phyloP scores from a whole-genome alignment of 2,888 invertebrate species.

The Geotrupes spiniger region DNA sequence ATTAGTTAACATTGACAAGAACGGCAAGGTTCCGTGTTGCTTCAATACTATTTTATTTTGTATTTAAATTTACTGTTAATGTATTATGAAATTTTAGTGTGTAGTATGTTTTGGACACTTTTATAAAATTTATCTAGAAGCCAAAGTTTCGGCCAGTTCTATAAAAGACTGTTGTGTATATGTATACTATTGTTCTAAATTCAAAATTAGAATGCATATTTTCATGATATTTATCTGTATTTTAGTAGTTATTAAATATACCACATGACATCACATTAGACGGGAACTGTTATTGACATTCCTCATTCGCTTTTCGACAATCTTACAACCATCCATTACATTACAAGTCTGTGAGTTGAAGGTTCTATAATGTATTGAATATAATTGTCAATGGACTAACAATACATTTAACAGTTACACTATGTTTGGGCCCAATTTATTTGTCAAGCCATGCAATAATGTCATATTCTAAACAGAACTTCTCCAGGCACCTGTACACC shows the following conservation, averaged over 20 bases:
- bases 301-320: slow-evolving; percentile 46
- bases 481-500: slow-evolving; percentile 39
- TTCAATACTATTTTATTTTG: slow-evolving; percentile 32
- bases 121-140: slow-evolving; percentile 43
- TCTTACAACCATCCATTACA: slow-evolving; percentile 26
- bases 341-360: not conserved
- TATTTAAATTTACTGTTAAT: slow-evolving; percentile 39
- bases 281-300: slow-evolving; percentile 40
- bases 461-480: slow-evolving; percentile 36
- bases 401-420: too few species aligned
- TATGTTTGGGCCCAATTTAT: too few species aligned
- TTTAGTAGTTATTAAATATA: slow-evolving; percentile 33
- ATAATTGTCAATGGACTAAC: too few species aligned
- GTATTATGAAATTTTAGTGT: slow-evolving; percentile 44
- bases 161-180: slow-evolving; percentile 67
- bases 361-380: too few species aligned
- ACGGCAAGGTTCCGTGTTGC: slow-evolving; percentile 9
- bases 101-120: slow-evolving; percentile 47
- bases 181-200: slow-evolving; percentile 55
- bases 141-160: slow-evolving; percentile 65
- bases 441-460: slow-evolving; percentile 30
- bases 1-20: slow-evolving; percentile 37
- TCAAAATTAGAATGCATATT: slow-evolving; percentile 48
- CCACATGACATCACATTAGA: slow-evolving; percentile 35
- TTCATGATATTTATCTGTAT: slow-evolving; percentile 31